Base-by-base conservation (phyloP, 2,797 vertebrate species). In the Knipowitschia caucasica region DNA sequence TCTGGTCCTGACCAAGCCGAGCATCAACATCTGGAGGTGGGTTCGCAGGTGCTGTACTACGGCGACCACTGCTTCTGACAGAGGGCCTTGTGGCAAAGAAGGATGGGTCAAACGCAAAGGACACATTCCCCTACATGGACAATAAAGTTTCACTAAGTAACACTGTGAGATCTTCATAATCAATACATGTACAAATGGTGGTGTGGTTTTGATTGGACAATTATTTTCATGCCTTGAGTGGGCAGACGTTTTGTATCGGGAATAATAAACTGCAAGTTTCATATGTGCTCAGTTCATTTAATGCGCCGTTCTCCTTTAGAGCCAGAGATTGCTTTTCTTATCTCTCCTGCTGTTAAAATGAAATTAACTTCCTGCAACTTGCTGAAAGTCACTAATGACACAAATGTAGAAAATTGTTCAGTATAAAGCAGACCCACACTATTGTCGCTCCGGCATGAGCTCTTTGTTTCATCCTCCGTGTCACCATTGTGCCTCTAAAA, bases 401-500 rank as follows among this genome's bases (percentile, higher is more conserved):
- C 57, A 59, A 71, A 64, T 59, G 53, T 60, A n/a, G 44, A 63
- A 61, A 67, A 60, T 50, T 30, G 36, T 59, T 64, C 54, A 51
- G 18, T 67, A 53, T 46, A 23, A 69, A 63, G 51, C 44, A 55
- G 14, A 21, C 26, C 21, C 46, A 45, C 26, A 30, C 5, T n/a
- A 12, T 3, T 26, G 7, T 58, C 50, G 40, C 73, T 56, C 56
- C 30, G 45, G 39, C 43, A 45, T 63, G 20, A 67, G 45, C 36
- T 67, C 47, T 52, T 68, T 75, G 65, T 72, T 74, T 71, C 53
- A 56, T 82, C 60, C 7, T 58, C 46, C 34, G 29, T 56, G 56
- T 54, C 50, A 54, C 65, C 54, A 68, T 78, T 77, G 73, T 81
- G 71, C 53, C 50, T 60, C 29, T 71, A 46, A 67, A 83, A 82